Conservation (phyloP, 2,113 vertebrate genomes). For the Muscicapa adusta region DNA sequence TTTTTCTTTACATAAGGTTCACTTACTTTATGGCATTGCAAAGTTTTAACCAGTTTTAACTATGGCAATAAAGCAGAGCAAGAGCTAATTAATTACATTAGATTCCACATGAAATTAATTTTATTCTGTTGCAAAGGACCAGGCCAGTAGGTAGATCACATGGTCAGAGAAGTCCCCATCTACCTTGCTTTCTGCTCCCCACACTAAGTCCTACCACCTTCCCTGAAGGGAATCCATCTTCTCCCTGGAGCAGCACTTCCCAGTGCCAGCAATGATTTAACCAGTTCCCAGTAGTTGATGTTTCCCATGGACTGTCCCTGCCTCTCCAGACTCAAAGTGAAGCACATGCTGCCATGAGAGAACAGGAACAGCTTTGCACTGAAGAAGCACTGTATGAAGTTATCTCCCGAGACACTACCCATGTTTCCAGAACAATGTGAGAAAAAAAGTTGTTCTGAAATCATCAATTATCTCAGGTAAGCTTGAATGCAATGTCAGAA, state of each 20-base stretch:
- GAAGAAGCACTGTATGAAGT: neutral
- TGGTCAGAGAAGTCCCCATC: neutral
- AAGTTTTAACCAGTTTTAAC: neutral
- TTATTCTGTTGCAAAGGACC: neutral
- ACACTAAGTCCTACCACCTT: accelerated
- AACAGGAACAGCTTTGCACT: neutral
- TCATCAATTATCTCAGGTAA: neutral
- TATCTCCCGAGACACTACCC: accelerated
- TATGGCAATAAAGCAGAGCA: neutral
- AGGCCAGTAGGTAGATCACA: neutral
- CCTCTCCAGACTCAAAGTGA: neutral
- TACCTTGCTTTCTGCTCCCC: neutral
- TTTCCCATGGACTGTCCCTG: neutral
- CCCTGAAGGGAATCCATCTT: neutral
- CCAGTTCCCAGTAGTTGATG: accelerated
- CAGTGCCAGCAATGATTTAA: neutral
- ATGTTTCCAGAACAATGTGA: neutral
- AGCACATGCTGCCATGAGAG: neutral
- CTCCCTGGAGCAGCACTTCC: neutral
- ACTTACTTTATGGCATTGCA: neutral
- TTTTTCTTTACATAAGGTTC: neutral
- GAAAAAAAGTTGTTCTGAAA: neutral
- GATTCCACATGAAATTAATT: no score
- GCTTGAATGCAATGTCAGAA: neutral
- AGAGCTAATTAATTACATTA: neutral